Evolutionary conservation across 2,888 invertebrate genomes (phyloP).

Genomic region (Synergus japonicus): DNA sequence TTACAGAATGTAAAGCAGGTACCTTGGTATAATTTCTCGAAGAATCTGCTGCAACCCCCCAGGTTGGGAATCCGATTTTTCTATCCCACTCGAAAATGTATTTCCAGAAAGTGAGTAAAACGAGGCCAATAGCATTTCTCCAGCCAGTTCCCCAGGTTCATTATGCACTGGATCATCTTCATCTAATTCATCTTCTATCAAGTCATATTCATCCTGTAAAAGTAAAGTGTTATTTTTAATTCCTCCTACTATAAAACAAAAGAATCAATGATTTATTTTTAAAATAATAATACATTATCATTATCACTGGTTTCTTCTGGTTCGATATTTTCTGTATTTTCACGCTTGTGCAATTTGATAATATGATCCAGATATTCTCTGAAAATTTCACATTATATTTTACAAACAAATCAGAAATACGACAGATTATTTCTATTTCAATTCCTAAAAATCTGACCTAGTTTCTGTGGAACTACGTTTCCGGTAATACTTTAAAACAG

Average conservation of each 20-base stretch:
- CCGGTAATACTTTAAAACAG: conserved; percentile 66
- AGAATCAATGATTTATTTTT: background rate
- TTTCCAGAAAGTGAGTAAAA: conserved; percentile 58
- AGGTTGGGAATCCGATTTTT: conserved; percentile 9
- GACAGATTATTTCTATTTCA: conserved; percentile 58
- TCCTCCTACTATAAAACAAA: background rate
- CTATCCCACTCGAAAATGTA: background rate
- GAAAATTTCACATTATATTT: conserved; percentile 13
- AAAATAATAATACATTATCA: conserved; percentile 61
- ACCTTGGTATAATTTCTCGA: conserved; percentile 38
- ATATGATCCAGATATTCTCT: conserved; percentile 69
- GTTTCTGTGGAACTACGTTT: conserved; percentile 57
- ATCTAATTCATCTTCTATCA: conserved; percentile 70
- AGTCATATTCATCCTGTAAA: conserved; percentile 68
- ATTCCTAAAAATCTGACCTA: conserved; percentile 52
- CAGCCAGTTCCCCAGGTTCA: conserved; percentile 66
- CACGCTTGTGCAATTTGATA: conserved; percentile 64
- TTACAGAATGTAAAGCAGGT: background rate
- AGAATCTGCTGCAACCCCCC: conserved; percentile 7
- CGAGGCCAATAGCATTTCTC: conserved; percentile 67
- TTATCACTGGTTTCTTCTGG: conserved; percentile 65
- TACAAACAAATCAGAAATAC: background rate
- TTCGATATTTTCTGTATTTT: conserved; percentile 60
- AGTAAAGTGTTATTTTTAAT: background rate
- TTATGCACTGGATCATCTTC: conserved; percentile 70